A percentile compares a stretch with the other conserved stretches of the same genome.
Conservation (phyloP, 2,797 vertebrate genomes). For the Anguilla pacifica region DNA sequence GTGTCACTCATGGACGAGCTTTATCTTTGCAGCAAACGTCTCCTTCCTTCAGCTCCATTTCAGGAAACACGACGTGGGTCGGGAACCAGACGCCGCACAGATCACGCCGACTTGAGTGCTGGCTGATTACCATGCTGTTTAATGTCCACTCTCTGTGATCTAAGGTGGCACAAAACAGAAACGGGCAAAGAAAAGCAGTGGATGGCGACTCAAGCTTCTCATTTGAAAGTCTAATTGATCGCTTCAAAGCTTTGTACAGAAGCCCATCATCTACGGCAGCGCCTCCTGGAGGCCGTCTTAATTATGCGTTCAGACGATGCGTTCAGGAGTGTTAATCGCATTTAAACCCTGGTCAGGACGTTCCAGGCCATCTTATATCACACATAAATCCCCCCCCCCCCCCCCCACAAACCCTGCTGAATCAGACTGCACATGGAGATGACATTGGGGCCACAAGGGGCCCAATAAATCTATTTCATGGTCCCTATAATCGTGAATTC, state of each 20-base stretch:
- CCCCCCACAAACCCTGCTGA: not conserved
- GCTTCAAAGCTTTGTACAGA: not conserved
- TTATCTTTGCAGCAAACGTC: not conserved
- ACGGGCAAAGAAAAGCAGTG: not conserved
- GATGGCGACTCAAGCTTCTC: not conserved
- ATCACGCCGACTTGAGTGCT: not conserved
- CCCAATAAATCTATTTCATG: not conserved
- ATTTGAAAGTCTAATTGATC: conserved; percentile 3
- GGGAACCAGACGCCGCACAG: not conserved
- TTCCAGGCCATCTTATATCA: not conserved
- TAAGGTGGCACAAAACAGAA: not conserved
- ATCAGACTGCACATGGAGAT: not conserved
- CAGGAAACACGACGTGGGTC: not conserved
- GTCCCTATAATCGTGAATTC: not conserved
- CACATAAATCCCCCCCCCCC: not conserved
- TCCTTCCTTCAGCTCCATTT: not conserved
- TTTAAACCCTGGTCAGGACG: not conserved
- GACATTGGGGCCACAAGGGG: not conserved
- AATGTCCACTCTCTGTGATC: not conserved
- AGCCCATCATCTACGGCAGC: not conserved
- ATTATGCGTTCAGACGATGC: not conserved
- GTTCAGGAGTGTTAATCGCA: not conserved
- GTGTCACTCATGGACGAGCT: not conserved
- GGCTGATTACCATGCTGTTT: not conserved
- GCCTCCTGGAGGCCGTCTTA: not conserved